Evolutionary conservation across 2,113 vertebrate species (phyloP).

Genomic region (Sakesphorus luctuosus): DNA sequence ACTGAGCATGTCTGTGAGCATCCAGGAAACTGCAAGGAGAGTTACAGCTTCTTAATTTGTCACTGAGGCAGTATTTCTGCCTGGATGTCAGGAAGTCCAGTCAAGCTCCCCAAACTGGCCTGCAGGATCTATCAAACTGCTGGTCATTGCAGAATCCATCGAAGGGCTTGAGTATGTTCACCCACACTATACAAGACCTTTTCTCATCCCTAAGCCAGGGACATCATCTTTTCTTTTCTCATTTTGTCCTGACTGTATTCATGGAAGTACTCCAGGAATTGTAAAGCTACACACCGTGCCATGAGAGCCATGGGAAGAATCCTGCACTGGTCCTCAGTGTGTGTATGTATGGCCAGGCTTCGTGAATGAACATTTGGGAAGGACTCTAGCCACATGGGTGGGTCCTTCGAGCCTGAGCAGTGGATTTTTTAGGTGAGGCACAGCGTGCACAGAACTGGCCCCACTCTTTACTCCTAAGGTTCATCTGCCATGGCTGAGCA

Average conservation of each 20-base stretch:
- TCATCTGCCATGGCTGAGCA: no score
- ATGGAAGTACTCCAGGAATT: background rate
- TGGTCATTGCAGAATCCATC: background rate
- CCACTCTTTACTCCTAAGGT: no score
- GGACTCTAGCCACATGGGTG: no score
- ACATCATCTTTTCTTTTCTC: background rate
- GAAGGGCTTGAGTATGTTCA: background rate
- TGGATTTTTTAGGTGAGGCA: no score
- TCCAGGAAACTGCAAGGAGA: background rate
- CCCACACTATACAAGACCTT: background rate
- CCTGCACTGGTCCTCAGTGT: background rate
- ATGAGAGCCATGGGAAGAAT: background rate
- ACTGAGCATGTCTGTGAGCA: background rate
- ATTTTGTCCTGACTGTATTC: background rate
- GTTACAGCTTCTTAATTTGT: background rate
- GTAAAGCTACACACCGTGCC: background rate
- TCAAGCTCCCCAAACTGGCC: background rate
- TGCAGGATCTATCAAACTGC: background rate
- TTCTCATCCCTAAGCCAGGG: background rate
- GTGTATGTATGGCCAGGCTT: no score
- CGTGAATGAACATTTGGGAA: no score
- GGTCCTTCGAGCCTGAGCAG: no score
- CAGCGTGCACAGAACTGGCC: no score
- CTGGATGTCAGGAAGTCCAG: background rate
- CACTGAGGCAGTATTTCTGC: background rate